Evolutionary conservation across 1,140 invertebrate genomes (phyloP).

Genomic region (Muscidifurax raptorellus): DNA sequence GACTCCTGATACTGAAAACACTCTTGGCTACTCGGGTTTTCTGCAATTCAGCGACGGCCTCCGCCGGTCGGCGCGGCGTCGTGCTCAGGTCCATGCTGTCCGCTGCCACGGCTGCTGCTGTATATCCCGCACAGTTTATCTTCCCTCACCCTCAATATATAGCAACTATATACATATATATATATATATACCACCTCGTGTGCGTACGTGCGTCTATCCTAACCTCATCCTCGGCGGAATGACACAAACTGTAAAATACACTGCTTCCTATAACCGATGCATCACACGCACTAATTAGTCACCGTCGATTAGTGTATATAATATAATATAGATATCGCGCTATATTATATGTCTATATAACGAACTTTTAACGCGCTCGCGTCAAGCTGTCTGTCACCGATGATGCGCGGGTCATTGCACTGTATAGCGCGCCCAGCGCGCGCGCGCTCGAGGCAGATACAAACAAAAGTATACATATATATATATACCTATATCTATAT

Average conservation of each 20-base stretch:
- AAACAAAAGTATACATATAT: too few relatives aligned
- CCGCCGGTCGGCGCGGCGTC: constrained; percentile 60
- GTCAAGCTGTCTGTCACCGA: neutral
- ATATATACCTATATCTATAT: too few relatives aligned
- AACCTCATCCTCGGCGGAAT: neutral
- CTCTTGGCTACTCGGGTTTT: constrained; percentile 77
- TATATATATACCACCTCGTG: too few relatives aligned
- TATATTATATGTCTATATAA: neutral
- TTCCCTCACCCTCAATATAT: neutral
- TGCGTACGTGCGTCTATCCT: neutral
- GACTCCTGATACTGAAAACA: constrained; percentile 77
- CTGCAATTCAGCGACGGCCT: constrained; percentile 65
- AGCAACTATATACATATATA: too few relatives aligned
- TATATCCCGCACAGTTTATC: neutral
- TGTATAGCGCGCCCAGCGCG: neutral
- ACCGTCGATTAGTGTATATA: neutral
- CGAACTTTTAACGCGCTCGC: neutral
- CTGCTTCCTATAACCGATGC: too few relatives aligned
- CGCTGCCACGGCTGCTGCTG: constrained; percentile 1
- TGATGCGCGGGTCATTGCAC: neutral
- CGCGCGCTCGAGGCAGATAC: too few relatives aligned
- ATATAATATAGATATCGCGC: neutral
- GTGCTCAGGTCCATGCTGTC: constrained; percentile 71
- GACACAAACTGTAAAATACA: too few relatives aligned
- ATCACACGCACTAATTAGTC: too few relatives aligned